Percentiles rank a stretch among this genome's conserved stretches.
Evolutionary conservation across 2,113 vertebrate species (phyloP).

Genomic region (Rhinogobius similis): DNA sequence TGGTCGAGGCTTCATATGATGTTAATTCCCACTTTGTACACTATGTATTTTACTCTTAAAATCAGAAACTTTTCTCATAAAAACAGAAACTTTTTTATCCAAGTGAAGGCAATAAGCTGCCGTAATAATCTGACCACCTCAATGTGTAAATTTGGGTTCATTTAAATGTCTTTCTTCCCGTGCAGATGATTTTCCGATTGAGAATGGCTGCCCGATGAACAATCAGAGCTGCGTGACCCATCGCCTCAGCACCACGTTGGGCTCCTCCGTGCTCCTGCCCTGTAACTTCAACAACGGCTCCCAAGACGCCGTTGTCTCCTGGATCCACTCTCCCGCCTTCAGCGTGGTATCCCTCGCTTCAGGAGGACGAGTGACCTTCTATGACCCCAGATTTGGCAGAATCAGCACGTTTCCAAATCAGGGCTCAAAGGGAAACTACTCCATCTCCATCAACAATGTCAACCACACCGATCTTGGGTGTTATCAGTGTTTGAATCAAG

Average conservation of each 20-base stretch:
- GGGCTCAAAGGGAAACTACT: conserved; percentile 55
- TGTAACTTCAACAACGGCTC: conserved; percentile 18
- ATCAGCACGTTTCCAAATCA: conserved; percentile 63
- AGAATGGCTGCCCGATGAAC: rapidly evolving
- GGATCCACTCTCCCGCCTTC: conserved; percentile 12
- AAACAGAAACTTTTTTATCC: too few species aligned
- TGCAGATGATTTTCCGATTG: conserved; percentile 9
- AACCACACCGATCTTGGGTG: conserved; percentile 52
- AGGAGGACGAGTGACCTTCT: conserved; percentile 17
- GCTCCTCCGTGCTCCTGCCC: conserved; percentile 55
- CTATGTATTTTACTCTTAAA: too few species aligned
- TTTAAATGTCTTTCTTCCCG: not conserved
- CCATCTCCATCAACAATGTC: conserved; percentile 62
- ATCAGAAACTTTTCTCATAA: too few species aligned
- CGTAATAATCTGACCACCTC: not conserved
- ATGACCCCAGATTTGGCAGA: conserved; percentile 49
- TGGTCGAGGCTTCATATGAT: too few species aligned
- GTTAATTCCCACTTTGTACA: too few species aligned
- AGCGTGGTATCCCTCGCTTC: conserved; percentile 33
- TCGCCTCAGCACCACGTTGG: conserved; percentile 4
- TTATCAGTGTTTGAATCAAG: conserved; percentile 51
- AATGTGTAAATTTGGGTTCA: not conserved
- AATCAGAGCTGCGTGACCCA: not conserved
- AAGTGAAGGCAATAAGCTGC: too few species aligned
- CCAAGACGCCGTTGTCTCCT: not conserved